These are phyloP conservation scores for Bubo blakistoni DNA, from an alignment of 2,113 vertebrate genomes.

Conservation along the genomic window DNA sequence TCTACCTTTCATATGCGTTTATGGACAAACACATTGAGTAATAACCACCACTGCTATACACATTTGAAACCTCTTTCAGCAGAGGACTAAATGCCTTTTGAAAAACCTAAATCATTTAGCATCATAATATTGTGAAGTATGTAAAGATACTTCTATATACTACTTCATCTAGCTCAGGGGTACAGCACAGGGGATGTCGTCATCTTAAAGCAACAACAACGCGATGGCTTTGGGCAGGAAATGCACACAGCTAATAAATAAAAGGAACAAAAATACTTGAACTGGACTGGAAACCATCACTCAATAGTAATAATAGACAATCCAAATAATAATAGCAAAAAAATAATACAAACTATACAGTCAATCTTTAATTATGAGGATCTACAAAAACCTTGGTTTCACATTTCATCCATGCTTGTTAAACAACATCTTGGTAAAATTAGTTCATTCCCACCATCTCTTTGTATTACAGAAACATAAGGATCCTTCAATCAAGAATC, in stretches of 20 bases:
- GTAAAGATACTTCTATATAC: background rate
- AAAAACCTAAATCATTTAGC: constrained; percentile 39
- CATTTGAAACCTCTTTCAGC: background rate
- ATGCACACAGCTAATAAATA: background rate
- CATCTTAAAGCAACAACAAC: background rate
- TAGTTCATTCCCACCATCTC: background rate
- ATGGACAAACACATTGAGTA: constrained; percentile 3
- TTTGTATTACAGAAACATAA: background rate
- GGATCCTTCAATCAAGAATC: background rate
- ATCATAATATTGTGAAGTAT: background rate
- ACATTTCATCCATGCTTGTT: background rate
- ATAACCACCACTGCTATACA: background rate
- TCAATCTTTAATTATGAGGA: background rate
- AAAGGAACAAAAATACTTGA: background rate
- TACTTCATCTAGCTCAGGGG: background rate
- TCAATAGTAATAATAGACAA: background rate
- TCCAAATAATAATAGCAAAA: background rate
- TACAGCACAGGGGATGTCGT: background rate
- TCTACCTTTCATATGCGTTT: constrained; percentile 23
- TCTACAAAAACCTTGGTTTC: background rate
- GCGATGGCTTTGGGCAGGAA: background rate
- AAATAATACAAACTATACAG: background rate
- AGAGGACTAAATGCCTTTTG: constrained; percentile 28
- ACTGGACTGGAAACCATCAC: background rate
- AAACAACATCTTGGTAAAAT: background rate